A percentile compares a stretch with the other conserved stretches of the same genome.
Evolutionary conservation across 2,113 vertebrate species (phyloP).

Genomic region (Solea senegalensis): DNA sequence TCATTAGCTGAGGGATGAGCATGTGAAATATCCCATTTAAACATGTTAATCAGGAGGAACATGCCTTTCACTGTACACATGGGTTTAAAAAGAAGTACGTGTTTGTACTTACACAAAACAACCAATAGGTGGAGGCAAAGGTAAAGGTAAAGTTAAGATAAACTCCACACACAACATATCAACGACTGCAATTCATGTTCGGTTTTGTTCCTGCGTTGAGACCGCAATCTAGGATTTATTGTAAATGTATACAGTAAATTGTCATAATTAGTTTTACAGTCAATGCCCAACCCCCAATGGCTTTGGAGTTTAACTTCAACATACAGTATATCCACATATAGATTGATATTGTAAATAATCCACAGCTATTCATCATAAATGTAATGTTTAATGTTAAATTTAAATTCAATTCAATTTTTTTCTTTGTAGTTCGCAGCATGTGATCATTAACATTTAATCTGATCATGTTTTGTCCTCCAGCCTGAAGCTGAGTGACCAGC

Average conservation of each 20-base stretch:
- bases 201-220: neutral
- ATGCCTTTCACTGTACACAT: no score
- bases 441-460: neutral
- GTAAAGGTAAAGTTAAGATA: conserved; percentile 25
- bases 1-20: no score
- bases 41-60: no score
- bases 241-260: neutral
- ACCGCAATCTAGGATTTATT: neutral
- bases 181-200: no score
- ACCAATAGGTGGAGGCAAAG: conserved; percentile 53
- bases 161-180: neutral
- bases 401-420: no score
- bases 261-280: neutral
- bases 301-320: no score
- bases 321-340: no score
- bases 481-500: neutral
- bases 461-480: neutral
- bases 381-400: neutral
- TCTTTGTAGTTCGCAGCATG: neutral
- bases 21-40: no score
- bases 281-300: neutral
- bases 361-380: neutral
- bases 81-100: no score
- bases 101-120: conserved; percentile 15
- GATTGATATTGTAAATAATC: no score